Evolutionary conservation across 2,797 vertebrate genomes (phyloP).

Genomic region (Lemur catta): DNA sequence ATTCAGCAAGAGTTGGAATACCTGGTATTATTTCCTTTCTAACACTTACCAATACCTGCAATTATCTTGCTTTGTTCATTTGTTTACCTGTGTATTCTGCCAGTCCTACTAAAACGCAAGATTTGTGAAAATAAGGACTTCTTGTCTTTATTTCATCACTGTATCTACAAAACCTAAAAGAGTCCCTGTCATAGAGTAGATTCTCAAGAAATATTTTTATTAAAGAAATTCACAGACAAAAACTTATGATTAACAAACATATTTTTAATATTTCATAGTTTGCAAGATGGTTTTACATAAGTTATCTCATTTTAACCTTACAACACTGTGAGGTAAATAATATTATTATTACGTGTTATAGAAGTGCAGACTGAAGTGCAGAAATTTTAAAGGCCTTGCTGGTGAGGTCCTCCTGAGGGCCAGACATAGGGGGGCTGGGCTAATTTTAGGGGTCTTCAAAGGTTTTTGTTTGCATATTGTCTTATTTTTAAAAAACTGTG

Average conservation of each 20-base stretch:
- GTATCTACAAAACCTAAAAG: neutral
- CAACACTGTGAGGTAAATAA: neutral
- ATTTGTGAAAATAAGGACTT: neutral
- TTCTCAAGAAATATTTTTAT: neutral
- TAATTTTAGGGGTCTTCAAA: neutral
- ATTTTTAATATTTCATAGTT: neutral
- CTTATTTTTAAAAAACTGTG: neutral
- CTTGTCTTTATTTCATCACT: neutral
- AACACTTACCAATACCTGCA: neutral
- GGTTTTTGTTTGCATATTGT: neutral
- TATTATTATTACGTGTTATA: neutral
- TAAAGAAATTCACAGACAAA: neutral
- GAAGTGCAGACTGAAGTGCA: neutral
- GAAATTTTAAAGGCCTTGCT: neutral
- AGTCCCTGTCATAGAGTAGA: neutral
- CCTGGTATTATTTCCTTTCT: neutral
- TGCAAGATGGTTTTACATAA: neutral
- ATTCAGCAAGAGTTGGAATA: neutral
- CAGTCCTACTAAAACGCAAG: neutral
- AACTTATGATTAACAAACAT: neutral
- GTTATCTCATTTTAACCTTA: neutral
- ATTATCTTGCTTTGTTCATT: neutral
- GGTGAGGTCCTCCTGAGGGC: neutral
- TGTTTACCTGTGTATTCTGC: neutral
- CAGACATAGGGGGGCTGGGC: neutral